These are phyloP conservation scores for Strongylocentrotus purpuratus DNA, from an alignment of 35 echinoderm and acorn worm species.

Conservation along the genomic window DNA sequence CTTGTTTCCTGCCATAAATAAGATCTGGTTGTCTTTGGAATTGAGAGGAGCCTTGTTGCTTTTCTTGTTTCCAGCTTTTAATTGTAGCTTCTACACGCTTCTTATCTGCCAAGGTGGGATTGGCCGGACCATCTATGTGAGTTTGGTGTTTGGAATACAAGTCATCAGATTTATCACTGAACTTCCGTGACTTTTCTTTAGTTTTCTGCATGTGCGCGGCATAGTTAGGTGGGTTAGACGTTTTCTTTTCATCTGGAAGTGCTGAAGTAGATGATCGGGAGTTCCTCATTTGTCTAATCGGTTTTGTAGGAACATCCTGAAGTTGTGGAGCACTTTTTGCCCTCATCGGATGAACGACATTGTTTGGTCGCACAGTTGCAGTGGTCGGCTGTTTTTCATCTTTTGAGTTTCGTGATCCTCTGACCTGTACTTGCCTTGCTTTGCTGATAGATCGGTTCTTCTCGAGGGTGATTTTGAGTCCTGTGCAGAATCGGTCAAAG, in stretches of 20 bases:
- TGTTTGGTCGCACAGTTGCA: constrained; percentile 87
- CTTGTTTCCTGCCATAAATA: constrained; percentile 25
- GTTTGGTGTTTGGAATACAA: neutral
- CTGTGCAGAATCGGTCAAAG: constrained; percentile 93
- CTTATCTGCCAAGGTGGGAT: neutral
- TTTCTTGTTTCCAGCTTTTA: constrained; percentile 38
- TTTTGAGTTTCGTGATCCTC: constrained; percentile 22
- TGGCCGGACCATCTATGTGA: neutral
- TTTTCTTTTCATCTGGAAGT: constrained; percentile 34
- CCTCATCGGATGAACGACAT: constrained; percentile 76
- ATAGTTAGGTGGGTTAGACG: constrained; percentile 16
- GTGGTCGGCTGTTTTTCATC: constrained; percentile 79
- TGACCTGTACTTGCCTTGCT: constrained; percentile 1
- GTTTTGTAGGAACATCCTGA: constrained; percentile 21
- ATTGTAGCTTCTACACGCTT: constrained; percentile 38
- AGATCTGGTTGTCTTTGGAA: constrained; percentile 14
- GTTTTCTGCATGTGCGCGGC: neutral
- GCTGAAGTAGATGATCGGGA: neutral
- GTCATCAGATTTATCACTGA: constrained; percentile 26
- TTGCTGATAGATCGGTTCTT: constrained; percentile 58
- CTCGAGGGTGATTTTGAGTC: constrained; percentile 76
- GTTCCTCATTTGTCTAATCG: constrained; percentile 12
- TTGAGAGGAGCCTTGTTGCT: neutral
- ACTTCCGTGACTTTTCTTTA: neutral
- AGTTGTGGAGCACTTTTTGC: constrained; percentile 82